Base-by-base conservation (phyloP, 2,797 vertebrate species). In the Pseudochirops cupreus region DNA sequence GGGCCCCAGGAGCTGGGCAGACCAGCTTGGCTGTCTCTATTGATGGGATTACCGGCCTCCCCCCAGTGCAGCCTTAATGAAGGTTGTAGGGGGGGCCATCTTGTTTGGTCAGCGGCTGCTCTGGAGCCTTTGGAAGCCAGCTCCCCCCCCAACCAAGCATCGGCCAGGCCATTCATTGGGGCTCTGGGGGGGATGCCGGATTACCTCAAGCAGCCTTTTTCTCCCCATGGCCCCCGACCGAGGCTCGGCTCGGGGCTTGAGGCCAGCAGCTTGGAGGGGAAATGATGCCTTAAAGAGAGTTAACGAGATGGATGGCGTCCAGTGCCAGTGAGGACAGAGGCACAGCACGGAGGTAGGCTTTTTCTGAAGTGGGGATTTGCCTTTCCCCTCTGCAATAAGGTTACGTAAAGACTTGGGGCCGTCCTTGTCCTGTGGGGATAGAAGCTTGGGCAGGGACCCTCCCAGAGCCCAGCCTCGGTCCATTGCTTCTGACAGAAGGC, bases 41-140 rank as follows among this genome's bases (percentile, higher is more conserved):
- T 98, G 98, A 98, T 97, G 96, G 97, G 98, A 98, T 98, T 98
- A 97, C 95, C 96, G 59, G 54, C 89, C 67, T 53, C 82, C 98
- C 98, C 39, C 98, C 98, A 98, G 98, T 98, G 96, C 97, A 97
- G 95, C 95, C 98, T 98, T 98, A 98, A 98, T 98, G 98, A 98
- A 97, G 98, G 95, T 92, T 91, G 0, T 98, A 97, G 98, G 98
- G 98, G 98, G 98, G 98, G 98, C 98, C 94, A 93, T 97, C 97
- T 94, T 90, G 87, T 97, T 98, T 97, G 97, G 94, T 95, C 92
- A 74, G 93, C 96, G 97, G 95, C 97, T 33, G 58, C 58, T 54
- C 12, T 0, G 29, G 39, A 16, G 39, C 6, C 16, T 50, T 39
- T 28, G 29, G 97, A 91, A 94, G 94, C 95, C 95, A 96, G 94